phyloP scores from a whole-genome alignment of 2,113 vertebrate genomes.

The Tenebrosternarchus preto region DNA sequence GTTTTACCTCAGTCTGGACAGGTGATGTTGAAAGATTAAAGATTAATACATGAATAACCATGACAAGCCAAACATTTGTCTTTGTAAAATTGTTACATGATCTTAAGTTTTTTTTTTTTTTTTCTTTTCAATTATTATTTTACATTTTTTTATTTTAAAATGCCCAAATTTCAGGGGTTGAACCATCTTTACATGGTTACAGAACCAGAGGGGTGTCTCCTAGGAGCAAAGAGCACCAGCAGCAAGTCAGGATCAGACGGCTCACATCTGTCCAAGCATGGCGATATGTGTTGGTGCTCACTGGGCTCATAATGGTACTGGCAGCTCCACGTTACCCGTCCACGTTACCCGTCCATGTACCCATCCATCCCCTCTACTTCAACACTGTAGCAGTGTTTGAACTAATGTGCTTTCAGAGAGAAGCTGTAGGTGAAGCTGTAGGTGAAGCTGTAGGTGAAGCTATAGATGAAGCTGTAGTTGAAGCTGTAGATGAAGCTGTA shows the following conservation, averaged over 20 bases:
- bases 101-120: too few relatives aligned
- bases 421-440: too few relatives aligned
- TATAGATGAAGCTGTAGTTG: too few relatives aligned
- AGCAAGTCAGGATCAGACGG: not conserved
- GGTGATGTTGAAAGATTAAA: not conserved
- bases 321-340: too few relatives aligned
- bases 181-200: not conserved
- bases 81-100: not conserved
- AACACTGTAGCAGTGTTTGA: not conserved
- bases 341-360: not conserved
- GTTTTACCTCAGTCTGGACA: not conserved
- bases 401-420: too few relatives aligned
- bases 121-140: too few relatives aligned
- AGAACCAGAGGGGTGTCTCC: not conserved
- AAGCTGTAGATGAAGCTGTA: too few relatives aligned
- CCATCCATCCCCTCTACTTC: not conserved
- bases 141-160: too few relatives aligned
- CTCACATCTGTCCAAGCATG: not conserved
- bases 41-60: not conserved
- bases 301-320: too few relatives aligned
- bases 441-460: too few relatives aligned
- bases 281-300: not conserved
- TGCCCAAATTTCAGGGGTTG: not conserved
- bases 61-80: slow-evolving; percentile 8
- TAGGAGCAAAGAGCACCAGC: not conserved